Base-by-base conservation (phyloP, 1,140 invertebrate genomes). In the Pantala flavescens region DNA sequence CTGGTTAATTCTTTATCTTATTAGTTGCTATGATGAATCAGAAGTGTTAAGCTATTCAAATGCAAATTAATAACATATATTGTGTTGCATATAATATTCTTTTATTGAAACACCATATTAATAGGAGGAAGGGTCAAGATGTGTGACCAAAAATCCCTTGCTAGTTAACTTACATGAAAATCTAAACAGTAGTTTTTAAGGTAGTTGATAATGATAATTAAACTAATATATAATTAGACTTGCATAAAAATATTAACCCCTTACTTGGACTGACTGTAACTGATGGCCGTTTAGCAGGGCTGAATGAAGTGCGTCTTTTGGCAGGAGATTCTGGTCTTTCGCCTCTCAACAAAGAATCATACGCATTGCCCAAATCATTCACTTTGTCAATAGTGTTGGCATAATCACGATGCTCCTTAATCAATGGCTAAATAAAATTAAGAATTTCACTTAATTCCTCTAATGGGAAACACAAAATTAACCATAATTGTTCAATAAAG, bases 371-470 rank as follows among this genome's bases (percentile, higher is more conserved):
- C 0, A 95, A 84, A 80, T 97, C 95, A 83, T 96, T 96, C 24
- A 97, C 87, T 84, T 94, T 96, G 78, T 98, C 95, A 74, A 98
- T 91, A 19, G 90, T 95, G 0, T 88, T 83, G 0, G 87, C 89
- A 83, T 91, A 96, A 78, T 96, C 94, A 43, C 93, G 88, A 83
- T 97, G 93, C 80, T 97, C 95, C 80, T 96, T 95, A 23, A 91
- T 84, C 43, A 98, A 86, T 0, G 95, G 95, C 84, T 88, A 81
- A 81, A 74, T 24, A 73, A 73, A 76, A 73, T 70, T 75, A 42
- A 74, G 43, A 55, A 73, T 14, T 21, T 73, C 19, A 24, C 24
- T 23, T 2, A 24, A 16, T 71, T 23, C 23, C 7, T 7, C 43
- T 63, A 74, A 71, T 71, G 11, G 16, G 0, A 19, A 12, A 9